phyloP scores from a whole-genome alignment of 2,797 vertebrate species.

The Champsocephalus gunnari region DNA sequence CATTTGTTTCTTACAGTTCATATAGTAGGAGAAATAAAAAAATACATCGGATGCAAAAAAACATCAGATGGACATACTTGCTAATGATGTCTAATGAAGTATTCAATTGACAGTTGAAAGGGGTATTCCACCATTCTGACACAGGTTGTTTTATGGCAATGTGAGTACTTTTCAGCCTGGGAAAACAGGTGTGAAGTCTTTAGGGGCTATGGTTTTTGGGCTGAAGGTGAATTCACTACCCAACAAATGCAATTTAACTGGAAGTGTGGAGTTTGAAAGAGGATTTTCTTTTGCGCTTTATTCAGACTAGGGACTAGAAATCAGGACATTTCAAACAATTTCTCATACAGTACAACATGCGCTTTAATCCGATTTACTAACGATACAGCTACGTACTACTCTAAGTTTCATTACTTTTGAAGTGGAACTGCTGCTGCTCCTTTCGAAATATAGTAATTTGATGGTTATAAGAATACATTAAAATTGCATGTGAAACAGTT shows the following conservation, averaged over 20 bases:
- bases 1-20: conserved; percentile 31
- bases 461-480: background rate
- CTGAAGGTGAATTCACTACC: background rate
- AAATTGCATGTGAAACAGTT: background rate
- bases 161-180: background rate
- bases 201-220: background rate
- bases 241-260: background rate
- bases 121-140: background rate
- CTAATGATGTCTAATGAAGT: too few species aligned
- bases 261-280: conserved; percentile 2
- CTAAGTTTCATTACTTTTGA: background rate
- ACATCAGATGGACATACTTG: too few species aligned
- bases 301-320: background rate
- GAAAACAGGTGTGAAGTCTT: background rate
- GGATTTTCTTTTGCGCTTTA: background rate
- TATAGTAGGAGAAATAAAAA: conserved; percentile 14
- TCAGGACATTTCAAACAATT: background rate
- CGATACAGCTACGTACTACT: background rate
- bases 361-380: background rate
- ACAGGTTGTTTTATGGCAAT: background rate
- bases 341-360: background rate
- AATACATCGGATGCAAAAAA: too few species aligned
- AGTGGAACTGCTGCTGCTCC: conserved; percentile 1
- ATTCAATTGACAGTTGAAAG: background rate
- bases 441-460: background rate